Evolutionary conservation across 2,797 vertebrate species (phyloP).

Genomic region (Thaleichthys pacificus): DNA sequence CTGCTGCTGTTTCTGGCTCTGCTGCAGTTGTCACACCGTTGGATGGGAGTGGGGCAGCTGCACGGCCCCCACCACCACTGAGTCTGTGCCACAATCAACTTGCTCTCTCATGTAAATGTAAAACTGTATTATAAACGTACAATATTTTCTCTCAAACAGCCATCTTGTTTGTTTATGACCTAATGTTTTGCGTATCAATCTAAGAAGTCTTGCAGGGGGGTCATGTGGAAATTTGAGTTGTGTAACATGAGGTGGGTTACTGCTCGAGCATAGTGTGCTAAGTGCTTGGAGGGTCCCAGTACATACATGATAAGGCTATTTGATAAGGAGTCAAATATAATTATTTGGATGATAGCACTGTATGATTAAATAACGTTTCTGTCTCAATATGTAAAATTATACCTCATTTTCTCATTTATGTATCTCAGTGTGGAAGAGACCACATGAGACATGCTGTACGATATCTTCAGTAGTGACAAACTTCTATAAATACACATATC

Average conservation of each 20-base stretch:
- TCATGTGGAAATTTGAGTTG: conserved; percentile 32
- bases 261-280: background rate
- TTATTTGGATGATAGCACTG: background rate
- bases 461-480: no score
- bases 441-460: no score
- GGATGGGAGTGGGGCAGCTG: conserved; percentile 62
- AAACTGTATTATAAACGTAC: no score
- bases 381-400: background rate
- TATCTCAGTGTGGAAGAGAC: no score
- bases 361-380: background rate
- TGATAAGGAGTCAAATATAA: no score
- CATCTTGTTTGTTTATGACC: no score
- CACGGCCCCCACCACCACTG: conserved; percentile 47
- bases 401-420: background rate
- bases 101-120: no score
- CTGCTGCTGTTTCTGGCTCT: conserved; percentile 17
- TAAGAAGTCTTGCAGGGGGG: background rate
- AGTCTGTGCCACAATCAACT: conserved; percentile 33
- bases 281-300: background rate
- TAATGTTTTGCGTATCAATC: no score
- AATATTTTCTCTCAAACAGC: no score
- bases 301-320: no score
- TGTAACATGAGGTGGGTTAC: conserved; percentile 9
- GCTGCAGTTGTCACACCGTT: conserved; percentile 70
- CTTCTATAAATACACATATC: no score